These are phyloP conservation scores for Carassius carassius DNA, from an alignment of 2,113 vertebrate species.

Conservation along the genomic window DNA sequence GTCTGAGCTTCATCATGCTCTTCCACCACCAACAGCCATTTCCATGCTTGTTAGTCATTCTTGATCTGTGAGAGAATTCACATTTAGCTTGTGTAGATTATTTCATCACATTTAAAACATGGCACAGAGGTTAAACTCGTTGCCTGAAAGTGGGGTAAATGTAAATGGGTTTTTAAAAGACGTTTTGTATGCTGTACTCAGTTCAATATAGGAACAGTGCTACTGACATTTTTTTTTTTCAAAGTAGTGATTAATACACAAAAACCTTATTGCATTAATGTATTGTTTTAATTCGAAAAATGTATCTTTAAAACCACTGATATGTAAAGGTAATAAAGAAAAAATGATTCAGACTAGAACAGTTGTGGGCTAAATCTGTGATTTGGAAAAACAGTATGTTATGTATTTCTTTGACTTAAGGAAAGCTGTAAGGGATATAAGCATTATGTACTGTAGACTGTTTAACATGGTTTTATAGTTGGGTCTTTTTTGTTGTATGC, in stretches of 20 bases:
- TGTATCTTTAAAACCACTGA: no score
- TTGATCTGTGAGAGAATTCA: background rate
- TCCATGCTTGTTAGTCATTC: constrained; percentile 12
- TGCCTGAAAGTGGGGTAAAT: background rate
- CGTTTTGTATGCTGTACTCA: background rate
- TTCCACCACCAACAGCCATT: background rate
- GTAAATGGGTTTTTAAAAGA: background rate
- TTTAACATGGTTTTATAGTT: no score
- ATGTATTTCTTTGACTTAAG: no score
- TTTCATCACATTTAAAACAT: background rate
- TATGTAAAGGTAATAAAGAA: background rate
- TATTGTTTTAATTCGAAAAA: no score
- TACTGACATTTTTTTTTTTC: no score
- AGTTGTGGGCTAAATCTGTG: no score
- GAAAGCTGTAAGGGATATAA: no score
- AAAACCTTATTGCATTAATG: background rate
- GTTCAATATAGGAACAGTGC: no score
- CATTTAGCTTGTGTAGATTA: background rate
- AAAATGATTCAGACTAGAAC: background rate
- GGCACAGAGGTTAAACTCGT: background rate
- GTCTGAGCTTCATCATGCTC: constrained; percentile 43
- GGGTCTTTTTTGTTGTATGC: no score
- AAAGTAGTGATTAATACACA: no score
- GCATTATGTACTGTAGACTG: no score
- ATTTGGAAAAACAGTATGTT: no score